Evolutionary conservation across 1,140 invertebrate genomes (phyloP).

Genomic region (Drosophila guanche): DNA sequence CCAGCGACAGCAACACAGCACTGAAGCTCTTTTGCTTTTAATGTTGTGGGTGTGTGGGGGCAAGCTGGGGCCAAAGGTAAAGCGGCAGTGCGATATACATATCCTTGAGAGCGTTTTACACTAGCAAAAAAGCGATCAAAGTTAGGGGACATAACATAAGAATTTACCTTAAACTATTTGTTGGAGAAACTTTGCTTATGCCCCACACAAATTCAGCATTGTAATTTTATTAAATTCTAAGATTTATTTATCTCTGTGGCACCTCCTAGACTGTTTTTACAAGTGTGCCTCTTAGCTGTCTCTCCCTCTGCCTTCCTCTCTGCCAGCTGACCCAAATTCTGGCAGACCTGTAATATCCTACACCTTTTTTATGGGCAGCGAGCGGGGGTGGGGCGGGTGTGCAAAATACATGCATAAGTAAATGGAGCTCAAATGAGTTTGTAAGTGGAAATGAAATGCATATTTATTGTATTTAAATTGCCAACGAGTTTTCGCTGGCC

Average conservation of each 20-base stretch:
- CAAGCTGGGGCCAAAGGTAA: constrained; percentile 28
- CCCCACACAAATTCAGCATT: too few species aligned
- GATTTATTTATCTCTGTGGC: too few species aligned
- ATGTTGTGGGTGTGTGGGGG: constrained; percentile 58
- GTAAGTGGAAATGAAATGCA: constrained; percentile 80
- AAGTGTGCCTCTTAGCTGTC: neutral
- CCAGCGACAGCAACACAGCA: constrained; percentile 52
- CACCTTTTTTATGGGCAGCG: constrained; percentile 60
- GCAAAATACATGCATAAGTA: constrained; percentile 66
- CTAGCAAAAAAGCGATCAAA: neutral
- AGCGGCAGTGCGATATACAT: constrained; percentile 14
- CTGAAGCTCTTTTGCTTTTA: constrained; percentile 76
- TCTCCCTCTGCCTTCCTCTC: too few species aligned
- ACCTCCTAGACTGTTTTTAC: neutral
- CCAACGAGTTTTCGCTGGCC: constrained; percentile 41
- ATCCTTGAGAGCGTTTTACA: constrained; percentile 22
- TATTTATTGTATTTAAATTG: constrained; percentile 81
- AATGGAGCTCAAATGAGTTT: constrained; percentile 75
- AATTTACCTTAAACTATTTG: too few species aligned
- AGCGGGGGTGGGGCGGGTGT: constrained; percentile 2
- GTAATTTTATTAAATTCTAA: too few species aligned
- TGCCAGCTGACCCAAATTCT: constrained; percentile 58
- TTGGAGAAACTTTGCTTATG: too few species aligned
- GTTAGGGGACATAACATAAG: too few species aligned
- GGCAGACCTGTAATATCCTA: constrained; percentile 60